A percentile compares a stretch with the other conserved stretches of the same genome.
Conservation (phyloP, 2,797 vertebrate genomes). For the Esox masquinongy region DNA sequence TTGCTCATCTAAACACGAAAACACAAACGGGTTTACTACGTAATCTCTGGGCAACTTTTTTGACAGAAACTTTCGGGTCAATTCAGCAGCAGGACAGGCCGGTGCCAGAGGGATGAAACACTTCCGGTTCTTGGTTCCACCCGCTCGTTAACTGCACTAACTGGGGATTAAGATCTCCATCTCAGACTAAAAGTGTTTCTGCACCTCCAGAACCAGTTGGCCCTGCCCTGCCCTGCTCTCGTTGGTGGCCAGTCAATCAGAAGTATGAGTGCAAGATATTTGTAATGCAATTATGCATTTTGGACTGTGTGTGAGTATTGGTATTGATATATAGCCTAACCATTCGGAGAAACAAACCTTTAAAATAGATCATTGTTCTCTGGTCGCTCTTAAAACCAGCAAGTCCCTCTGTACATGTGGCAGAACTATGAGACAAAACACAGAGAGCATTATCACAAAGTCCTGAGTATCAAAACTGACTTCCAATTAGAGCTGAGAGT, state of each 20-base stretch:
- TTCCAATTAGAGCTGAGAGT: not conserved
- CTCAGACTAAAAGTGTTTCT: too few relatives aligned
- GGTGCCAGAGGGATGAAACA: too few relatives aligned
- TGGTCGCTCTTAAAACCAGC: not conserved
- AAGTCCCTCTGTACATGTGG: conserved; percentile 6
- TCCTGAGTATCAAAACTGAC: not conserved
- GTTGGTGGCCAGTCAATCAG: not conserved
- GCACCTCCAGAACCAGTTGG: too few relatives aligned
- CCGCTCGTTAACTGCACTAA: too few relatives aligned
- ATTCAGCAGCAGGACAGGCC: too few relatives aligned
- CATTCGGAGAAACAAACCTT: conserved; percentile 4
- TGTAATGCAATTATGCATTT: not conserved
- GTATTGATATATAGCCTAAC: not conserved
- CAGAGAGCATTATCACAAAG: not conserved
- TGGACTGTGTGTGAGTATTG: not conserved
- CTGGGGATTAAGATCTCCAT: too few relatives aligned
- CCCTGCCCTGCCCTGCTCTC: too few relatives aligned
- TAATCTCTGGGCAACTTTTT: not conserved
- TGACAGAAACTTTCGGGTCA: too few relatives aligned
- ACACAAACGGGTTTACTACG: not conserved
- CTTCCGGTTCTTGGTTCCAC: too few relatives aligned
- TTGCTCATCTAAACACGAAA: conserved; percentile 42
- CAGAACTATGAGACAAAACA: conserved; percentile 51
- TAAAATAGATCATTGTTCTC: not conserved
- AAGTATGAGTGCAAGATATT: not conserved